A percentile compares a stretch with the other conserved stretches of the same genome.
These are phyloP conservation scores for Acanthococcus lagerstroemiae DNA, from an alignment of 2,888 invertebrate species.

Conservation along the genomic window DNA sequence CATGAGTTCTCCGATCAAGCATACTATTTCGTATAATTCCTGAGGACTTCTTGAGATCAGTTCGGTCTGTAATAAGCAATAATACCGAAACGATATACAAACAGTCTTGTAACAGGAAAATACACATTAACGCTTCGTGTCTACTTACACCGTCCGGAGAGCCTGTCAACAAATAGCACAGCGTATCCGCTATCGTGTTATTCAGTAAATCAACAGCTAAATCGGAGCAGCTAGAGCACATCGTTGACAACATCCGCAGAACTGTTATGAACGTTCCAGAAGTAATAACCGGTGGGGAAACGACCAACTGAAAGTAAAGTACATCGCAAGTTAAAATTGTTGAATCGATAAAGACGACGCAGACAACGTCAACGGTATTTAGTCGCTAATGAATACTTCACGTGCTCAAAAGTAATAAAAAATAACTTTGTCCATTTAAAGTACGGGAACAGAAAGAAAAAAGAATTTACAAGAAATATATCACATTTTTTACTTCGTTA, in stretches of 20 bases:
- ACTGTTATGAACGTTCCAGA: constrained; percentile 94
- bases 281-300: constrained; percentile 89
- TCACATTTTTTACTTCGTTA: no score
- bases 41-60: constrained; percentile 85
- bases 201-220: constrained; percentile 82
- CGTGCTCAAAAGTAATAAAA: no score
- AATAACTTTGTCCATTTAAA: not conserved
- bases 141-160: constrained; percentile 39
- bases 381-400: no score
- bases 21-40: constrained; percentile 94
- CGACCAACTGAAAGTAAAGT: constrained; percentile 56
- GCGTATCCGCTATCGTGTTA: constrained; percentile 90
- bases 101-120: not conserved
- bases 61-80: constrained; percentile 50
- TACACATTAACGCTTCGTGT: constrained; percentile 11
- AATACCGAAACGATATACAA: not conserved
- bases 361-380: not conserved
- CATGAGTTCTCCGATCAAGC: constrained; percentile 93
- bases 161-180: constrained; percentile 89
- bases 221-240: constrained; percentile 92
- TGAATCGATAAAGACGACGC: not conserved
- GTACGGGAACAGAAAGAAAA: not conserved
- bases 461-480: not conserved
- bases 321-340: not conserved
- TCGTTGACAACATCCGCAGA: constrained; percentile 87